Evolutionary conservation across 2,797 vertebrate species (phyloP).

Genomic region (Sarcoramphus papa): DNA sequence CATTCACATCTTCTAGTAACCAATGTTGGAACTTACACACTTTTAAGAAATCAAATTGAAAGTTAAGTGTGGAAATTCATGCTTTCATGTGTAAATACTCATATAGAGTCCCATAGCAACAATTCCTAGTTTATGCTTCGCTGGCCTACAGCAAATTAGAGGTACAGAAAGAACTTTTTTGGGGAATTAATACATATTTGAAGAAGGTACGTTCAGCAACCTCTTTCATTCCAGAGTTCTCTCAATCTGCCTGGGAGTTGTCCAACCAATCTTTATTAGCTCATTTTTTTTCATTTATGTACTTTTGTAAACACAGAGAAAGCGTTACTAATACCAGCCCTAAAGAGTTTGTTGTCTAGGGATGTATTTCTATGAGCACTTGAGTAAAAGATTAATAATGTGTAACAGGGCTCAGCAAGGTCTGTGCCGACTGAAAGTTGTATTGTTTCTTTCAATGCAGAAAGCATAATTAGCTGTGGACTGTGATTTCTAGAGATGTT

Average conservation of each 20-base stretch:
- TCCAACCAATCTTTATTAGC: neutral
- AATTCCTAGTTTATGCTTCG: neutral
- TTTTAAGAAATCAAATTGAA: neutral
- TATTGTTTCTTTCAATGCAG: neutral
- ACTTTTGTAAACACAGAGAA: neutral
- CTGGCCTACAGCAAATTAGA: neutral
- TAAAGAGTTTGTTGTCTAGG: neutral
- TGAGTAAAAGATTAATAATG: neutral
- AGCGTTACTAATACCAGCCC: neutral
- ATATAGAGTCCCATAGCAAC: rapidly evolving
- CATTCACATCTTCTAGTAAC: neutral
- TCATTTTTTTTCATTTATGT: neutral
- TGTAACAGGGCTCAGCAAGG: neutral
- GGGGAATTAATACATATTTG: rapidly evolving
- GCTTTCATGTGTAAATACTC: neutral
- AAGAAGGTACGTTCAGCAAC: neutral
- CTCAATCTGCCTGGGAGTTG: neutral
- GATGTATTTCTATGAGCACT: rapidly evolving
- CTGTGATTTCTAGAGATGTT: neutral
- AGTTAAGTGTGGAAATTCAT: neutral
- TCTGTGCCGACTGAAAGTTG: neutral
- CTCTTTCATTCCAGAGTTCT: neutral
- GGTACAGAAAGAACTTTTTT: neutral
- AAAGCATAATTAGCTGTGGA: neutral
- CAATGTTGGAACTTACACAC: neutral